These are phyloP conservation scores for Hipposideros armiger DNA, from an alignment of 2,113 vertebrate species.

Conservation along the genomic window DNA sequence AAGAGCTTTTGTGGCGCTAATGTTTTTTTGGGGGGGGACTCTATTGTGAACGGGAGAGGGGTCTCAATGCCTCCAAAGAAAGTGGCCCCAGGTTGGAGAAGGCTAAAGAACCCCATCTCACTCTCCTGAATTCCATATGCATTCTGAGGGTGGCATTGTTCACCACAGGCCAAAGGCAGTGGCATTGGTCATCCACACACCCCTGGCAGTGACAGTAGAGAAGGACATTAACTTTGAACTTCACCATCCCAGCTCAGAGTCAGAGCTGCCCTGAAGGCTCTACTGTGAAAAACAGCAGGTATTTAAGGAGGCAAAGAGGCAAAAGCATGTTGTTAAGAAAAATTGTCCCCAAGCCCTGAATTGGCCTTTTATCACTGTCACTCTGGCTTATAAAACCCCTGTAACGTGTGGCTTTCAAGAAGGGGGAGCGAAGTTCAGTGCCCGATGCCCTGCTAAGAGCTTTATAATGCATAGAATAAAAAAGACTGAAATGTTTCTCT, in stretches of 20 bases:
- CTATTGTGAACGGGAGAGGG: neutral
- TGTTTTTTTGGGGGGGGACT: neutral
- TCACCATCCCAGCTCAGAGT: constrained; percentile 11
- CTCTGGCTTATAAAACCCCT: constrained; percentile 64
- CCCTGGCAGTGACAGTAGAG: neutral
- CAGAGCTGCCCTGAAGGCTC: constrained; percentile 13
- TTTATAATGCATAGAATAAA: constrained; percentile 57
- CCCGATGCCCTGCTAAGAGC: constrained; percentile 61
- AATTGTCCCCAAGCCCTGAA: constrained; percentile 64
- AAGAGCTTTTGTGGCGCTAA: neutral
- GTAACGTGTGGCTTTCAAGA: constrained; percentile 60
- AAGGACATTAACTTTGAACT: constrained; percentile 58
- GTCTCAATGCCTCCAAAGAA: neutral
- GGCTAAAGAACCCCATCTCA: neutral
- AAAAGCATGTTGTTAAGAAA: constrained; percentile 75
- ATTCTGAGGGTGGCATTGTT: neutral
- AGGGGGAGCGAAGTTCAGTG: constrained; percentile 6
- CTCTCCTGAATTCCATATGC: neutral
- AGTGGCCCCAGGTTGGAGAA: neutral
- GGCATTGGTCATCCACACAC: neutral
- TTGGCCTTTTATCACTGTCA: constrained; percentile 71
- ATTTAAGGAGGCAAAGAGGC: constrained; percentile 70
- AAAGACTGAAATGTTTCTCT: constrained; percentile 63
- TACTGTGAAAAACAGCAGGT: constrained; percentile 56
- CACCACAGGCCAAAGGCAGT: neutral